These are phyloP conservation scores for Eucidaris tribuloides DNA, from an alignment of 35 echinoderm and acorn worm genomes.

Conservation along the genomic window DNA sequence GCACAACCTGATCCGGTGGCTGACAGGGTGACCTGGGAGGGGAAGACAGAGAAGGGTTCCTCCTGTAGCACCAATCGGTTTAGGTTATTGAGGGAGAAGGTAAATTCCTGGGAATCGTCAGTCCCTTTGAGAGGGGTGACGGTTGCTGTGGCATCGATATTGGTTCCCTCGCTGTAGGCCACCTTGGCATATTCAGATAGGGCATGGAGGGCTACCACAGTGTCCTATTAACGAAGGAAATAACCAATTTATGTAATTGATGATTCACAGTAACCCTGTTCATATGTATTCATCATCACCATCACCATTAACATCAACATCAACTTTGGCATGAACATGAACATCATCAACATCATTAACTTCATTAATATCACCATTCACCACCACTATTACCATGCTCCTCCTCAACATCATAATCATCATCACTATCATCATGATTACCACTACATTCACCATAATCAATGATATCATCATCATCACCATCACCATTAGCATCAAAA, in stretches of 20 bases:
- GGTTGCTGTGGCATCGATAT: background rate
- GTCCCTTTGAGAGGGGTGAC: background rate
- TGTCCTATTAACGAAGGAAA: slow-evolving; percentile 47
- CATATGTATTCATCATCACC: background rate
- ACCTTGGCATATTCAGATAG: slow-evolving; percentile 48
- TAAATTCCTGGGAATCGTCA: background rate
- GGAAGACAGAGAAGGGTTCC: slow-evolving; percentile 5
- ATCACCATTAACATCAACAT: background rate
- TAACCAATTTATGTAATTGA: background rate
- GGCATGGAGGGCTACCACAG: slow-evolving; percentile 75
- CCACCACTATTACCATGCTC: too few relatives aligned
- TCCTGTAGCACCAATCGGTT: slow-evolving; percentile 72
- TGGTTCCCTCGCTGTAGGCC: slow-evolving; percentile 22
- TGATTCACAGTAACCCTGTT: background rate
- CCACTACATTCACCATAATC: too few relatives aligned
- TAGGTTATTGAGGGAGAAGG: slow-evolving; percentile 12
- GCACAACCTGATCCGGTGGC: slow-evolving; percentile 62
- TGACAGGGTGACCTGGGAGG: slow-evolving; percentile 34
- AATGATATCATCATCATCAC: too few relatives aligned
- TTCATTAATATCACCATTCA: too few relatives aligned
- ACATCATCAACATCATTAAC: too few relatives aligned
- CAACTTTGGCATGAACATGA: too few relatives aligned
- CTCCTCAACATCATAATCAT: too few relatives aligned
- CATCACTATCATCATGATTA: too few relatives aligned
- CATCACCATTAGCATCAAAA: too few relatives aligned